phyloP scores from a whole-genome alignment of 2,888 invertebrate genomes.

The Quadroppia sp. region DNA sequence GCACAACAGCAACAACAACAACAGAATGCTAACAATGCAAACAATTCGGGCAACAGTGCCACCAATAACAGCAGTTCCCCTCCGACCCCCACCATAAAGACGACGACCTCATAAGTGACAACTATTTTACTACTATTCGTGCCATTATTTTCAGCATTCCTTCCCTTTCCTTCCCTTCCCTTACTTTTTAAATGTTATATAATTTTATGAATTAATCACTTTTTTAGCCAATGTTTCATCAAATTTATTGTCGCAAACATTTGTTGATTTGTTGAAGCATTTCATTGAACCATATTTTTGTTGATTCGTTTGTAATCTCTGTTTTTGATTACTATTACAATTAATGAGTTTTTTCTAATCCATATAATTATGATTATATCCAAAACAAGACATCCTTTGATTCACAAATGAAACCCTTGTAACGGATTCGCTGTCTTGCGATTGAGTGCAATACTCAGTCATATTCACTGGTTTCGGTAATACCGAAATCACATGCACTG shows the following conservation, averaged over 20 bases:
- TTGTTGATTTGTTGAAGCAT: neutral
- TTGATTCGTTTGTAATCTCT: neutral
- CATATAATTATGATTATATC: neutral
- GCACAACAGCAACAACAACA: slow-evolving; percentile 29
- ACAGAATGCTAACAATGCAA: slow-evolving; percentile 18
- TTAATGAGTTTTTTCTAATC: neutral
- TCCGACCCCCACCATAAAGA: slow-evolving; percentile 29
- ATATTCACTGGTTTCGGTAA: too few relatives aligned
- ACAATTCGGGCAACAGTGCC: neutral
- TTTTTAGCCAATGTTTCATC: neutral
- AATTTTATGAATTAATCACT: neutral
- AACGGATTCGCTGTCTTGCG: too few relatives aligned
- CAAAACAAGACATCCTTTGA: too few relatives aligned
- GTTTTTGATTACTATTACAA: neutral
- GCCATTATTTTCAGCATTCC: slow-evolving; percentile 24
- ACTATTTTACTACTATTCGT: neutral
- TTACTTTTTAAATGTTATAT: neutral
- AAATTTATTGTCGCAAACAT: neutral
- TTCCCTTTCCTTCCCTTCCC: neutral
- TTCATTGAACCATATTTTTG: neutral
- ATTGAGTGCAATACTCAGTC: too few relatives aligned
- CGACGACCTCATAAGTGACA: slow-evolving; percentile 30
- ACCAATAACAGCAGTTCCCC: slow-evolving; percentile 32
- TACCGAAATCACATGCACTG: too few relatives aligned
- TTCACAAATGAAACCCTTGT: too few relatives aligned